Conservation (phyloP, 2,113 vertebrate genomes). For the Microtus montanus region DNA sequence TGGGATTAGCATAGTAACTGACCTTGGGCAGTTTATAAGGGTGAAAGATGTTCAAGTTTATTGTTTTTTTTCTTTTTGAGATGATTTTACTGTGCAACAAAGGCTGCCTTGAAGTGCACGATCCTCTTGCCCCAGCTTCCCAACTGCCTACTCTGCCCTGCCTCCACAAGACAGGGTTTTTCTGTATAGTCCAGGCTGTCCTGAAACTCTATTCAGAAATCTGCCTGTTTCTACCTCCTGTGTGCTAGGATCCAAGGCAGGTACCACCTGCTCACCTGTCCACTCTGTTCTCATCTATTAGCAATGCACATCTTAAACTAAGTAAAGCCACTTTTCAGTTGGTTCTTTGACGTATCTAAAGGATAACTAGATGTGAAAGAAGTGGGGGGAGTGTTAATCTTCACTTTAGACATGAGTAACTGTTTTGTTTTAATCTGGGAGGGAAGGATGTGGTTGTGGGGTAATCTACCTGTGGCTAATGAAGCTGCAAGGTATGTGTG, state of each 20-base stretch:
- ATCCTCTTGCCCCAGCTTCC: background rate
- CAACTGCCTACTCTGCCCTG: background rate
- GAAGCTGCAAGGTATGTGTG: slow-evolving; percentile 16
- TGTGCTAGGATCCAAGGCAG: background rate
- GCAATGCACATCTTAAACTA: background rate
- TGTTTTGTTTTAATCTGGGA: slow-evolving; percentile 55
- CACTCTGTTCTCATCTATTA: slow-evolving; percentile 14
- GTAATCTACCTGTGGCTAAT: background rate
- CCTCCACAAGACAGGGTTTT: background rate
- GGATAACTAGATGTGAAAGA: slow-evolving; percentile 37
- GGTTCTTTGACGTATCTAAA: slow-evolving; percentile 41
- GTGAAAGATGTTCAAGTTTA: background rate
- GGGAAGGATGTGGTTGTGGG: background rate
- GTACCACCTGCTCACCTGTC: too few species aligned
- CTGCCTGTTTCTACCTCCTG: background rate
- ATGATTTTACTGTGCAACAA: background rate
- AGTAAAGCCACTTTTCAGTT: background rate
- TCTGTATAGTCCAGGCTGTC: background rate
- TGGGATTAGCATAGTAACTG: background rate
- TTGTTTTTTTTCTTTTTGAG: background rate
- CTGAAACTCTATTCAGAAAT: background rate
- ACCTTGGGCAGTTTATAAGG: background rate
- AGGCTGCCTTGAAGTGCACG: background rate
- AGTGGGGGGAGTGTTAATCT: background rate
- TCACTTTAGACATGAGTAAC: slow-evolving; percentile 33